Evolutionary conservation across 2,797 vertebrate genomes (phyloP), one percentile per base, ranked within the genome.

Genomic region (Protonibea diacanthus): DNA sequence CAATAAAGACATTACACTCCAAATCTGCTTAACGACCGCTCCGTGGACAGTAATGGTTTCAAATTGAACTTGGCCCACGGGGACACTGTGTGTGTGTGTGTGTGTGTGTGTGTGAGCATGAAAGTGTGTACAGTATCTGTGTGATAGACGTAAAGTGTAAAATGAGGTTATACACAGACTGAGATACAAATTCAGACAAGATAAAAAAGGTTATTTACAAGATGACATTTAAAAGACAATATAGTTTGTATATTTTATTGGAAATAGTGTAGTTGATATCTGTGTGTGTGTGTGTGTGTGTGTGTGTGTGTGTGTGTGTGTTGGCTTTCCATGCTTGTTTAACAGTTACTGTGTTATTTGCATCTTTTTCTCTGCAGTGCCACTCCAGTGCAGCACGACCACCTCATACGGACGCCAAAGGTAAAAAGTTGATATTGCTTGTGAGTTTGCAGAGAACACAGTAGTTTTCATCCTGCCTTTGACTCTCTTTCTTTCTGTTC

Each of bases 1-100:
- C 96, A 97, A 97, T 97, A 97, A 96, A 97, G 97, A 96, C 96
- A 97, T 97, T 97, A 97, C 95, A 95, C 94, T 93, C 92, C 92
- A 94, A 96, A 97, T 96, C 92, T 96, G 95, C 96, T 96, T 96
- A 87, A 96, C 95, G 93, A 95, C 95, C 95, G 90, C 91, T 94
- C 93, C 94, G 91, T 94, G 94, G 96, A 96, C 94, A 95, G 96
- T 96, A 96, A 97, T 97, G 97, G 96, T 97, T 96, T 96, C 95
- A 96, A 96, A 97, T 97, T 96, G 95, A 96, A 97, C 95, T 95
- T 95, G 95, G 96, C 96, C 96, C 93, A 91, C 89, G 93, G 96
- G 95, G 90, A 91, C 86, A 84, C 10, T 57, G 10, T 74, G 67
- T 67, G 69, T 76, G 64, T 81, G 58, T 74, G 79, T 74, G 83